Evolutionary conservation across 2,113 vertebrate species (phyloP).

Genomic region (Coryphaenoides rupestris): DNA sequence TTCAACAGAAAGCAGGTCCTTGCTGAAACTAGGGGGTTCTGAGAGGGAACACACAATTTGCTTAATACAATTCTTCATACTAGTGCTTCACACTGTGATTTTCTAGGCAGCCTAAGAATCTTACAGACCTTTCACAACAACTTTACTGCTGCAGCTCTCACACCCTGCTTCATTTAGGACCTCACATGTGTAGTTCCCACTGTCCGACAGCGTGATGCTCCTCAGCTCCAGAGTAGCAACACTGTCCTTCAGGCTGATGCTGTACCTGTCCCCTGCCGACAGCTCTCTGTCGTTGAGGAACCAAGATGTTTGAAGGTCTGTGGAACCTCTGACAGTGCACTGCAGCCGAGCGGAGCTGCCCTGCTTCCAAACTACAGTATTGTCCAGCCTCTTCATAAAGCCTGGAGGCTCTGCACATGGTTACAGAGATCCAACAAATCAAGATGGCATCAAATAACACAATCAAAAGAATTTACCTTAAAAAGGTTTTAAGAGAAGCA

Average conservation of each 20-base stretch:
- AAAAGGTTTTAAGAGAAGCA: constrained; percentile 1
- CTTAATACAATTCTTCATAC: constrained; percentile 7
- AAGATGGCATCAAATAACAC: constrained; percentile 21
- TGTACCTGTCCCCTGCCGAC: constrained; percentile 70
- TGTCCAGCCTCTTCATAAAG: constrained; percentile 83
- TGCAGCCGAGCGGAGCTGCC: constrained; percentile 80
- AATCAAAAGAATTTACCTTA: neutral
- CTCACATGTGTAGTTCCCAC: constrained; percentile 85
- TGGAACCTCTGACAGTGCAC: constrained; percentile 86
- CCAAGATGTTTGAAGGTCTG: constrained; percentile 86
- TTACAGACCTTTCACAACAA: constrained; percentile 85
- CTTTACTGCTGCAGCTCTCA: constrained; percentile 81
- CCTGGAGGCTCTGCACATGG: constrained; percentile 76
- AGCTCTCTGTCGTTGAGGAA: constrained; percentile 86
- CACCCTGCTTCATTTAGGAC: constrained; percentile 83
- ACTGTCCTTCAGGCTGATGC: constrained; percentile 74
- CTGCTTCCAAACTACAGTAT: constrained; percentile 81
- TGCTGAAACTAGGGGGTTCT: constrained; percentile 87
- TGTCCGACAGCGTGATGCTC: constrained; percentile 76
- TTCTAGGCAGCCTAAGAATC: neutral
- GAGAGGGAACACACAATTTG: constrained; percentile 52
- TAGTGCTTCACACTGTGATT: neutral
- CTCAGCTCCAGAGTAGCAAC: constrained; percentile 79
- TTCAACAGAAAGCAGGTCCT: constrained; percentile 79
- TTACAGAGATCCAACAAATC: constrained; percentile 21